Evolutionary conservation across 2,888 invertebrate genomes (phyloP).

Genomic region (Mythimna loreyi): DNA sequence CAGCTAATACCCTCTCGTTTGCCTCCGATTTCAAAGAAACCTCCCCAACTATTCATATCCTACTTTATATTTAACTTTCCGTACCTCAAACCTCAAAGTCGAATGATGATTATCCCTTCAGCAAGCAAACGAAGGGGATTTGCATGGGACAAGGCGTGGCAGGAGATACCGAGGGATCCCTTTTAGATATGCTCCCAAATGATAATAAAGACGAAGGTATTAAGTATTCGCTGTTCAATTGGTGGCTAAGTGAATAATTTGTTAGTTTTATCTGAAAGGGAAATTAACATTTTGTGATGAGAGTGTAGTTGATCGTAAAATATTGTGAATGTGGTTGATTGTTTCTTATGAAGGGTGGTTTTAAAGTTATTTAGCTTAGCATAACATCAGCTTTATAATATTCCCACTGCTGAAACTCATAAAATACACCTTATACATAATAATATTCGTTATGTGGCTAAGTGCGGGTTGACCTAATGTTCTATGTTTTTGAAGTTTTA

Average conservation of each 20-base stretch:
- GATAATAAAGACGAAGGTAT: constrained; percentile 42
- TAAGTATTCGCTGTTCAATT: constrained; percentile 31
- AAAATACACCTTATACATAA: no score
- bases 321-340: constrained; percentile 4
- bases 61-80: constrained; percentile 49
- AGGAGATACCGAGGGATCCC: constrained; percentile 30
- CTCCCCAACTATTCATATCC: constrained; percentile 48
- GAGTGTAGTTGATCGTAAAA: background rate
- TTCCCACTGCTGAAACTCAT: no score
- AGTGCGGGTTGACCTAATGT: no score
- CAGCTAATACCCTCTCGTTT: constrained; percentile 32
- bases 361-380: no score
- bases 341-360: background rate
- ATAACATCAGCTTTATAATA: no score
- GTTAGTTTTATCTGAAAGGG: constrained; percentile 22
- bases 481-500: no score
- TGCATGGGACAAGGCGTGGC: constrained; percentile 42
- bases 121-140: constrained; percentile 59
- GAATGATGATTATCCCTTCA: constrained; percentile 57
- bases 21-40: constrained; percentile 42
- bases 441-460: no score
- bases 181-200: constrained; percentile 24
- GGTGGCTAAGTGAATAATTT: constrained; percentile 41
- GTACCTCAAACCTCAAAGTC: constrained; percentile 30
- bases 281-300: constrained; percentile 6